phyloP scores from a whole-genome alignment of 2,113 vertebrate genomes.

The Corythaixoides concolor region DNA sequence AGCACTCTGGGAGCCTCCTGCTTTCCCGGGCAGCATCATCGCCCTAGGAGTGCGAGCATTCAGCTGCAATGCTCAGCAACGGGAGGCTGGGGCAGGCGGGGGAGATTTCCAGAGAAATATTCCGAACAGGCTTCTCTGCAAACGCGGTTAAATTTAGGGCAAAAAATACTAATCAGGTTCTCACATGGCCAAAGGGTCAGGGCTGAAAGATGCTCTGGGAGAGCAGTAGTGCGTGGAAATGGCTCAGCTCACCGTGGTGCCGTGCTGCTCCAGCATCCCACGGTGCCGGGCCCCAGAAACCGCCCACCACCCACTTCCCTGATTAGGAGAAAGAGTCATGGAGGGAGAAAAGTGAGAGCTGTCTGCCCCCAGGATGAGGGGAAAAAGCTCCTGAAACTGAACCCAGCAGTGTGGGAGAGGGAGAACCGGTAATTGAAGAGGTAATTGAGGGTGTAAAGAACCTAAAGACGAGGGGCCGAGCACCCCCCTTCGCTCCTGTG shows the following conservation, averaged over 20 bases:
- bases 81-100: rapidly evolving
- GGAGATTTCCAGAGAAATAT: not conserved
- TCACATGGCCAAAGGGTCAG: not conserved
- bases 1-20: not conserved
- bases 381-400: not conserved
- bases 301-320: not conserved
- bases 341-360: too few relatives aligned
- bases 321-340: not conserved
- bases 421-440: not conserved
- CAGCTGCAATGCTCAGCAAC: rapidly evolving
- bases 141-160: not conserved
- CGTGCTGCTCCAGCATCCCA: not conserved
- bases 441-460: not conserved
- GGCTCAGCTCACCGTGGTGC: not conserved
- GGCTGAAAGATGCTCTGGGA: not conserved
- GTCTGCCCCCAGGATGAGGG: not conserved
- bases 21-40: not conserved
- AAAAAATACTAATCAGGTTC: not conserved
- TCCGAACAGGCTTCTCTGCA: not conserved
- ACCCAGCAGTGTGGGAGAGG: too few relatives aligned
- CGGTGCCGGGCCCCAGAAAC: not conserved
- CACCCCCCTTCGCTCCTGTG: too few relatives aligned
- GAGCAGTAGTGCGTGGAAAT: too few relatives aligned
- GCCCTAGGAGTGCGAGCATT: rapidly evolving
- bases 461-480: not conserved